Conservation (phyloP, 2,113 vertebrate genomes). For the Misgurnus anguillicaudatus region DNA sequence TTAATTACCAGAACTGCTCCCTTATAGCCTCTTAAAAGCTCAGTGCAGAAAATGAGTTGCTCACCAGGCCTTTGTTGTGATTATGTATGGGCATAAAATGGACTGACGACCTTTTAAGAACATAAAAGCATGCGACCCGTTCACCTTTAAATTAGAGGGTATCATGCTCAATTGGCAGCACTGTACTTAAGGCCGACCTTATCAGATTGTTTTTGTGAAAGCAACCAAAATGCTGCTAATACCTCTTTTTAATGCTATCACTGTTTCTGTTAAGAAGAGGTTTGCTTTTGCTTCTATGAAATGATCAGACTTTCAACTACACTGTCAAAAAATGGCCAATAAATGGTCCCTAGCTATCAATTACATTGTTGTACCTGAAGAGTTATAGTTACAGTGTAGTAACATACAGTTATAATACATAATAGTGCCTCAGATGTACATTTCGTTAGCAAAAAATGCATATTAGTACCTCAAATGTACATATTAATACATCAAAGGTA, state of each 20-base stretch:
- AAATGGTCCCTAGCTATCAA: too few species aligned
- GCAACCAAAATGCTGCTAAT: neutral
- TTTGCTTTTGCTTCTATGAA: too few species aligned
- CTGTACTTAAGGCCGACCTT: neutral
- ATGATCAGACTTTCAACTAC: too few species aligned
- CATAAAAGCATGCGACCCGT: slow-evolving; percentile 12
- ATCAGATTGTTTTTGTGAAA: neutral
- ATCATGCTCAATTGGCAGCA: neutral
- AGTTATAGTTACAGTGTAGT: too few species aligned
- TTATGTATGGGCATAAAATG: slow-evolving; percentile 18
- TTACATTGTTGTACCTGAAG: too few species aligned
- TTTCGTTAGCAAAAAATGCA: too few species aligned
- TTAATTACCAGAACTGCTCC: slow-evolving; percentile 43
- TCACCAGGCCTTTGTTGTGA: slow-evolving; percentile 30
- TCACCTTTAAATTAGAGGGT: slow-evolving; percentile 23
- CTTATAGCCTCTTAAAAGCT: slow-evolving; percentile 18
- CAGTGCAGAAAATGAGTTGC: slow-evolving; percentile 14
- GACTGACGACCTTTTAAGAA: slow-evolving; percentile 3
- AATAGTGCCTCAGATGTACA: too few species aligned
- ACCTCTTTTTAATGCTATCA: neutral
- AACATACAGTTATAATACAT: too few species aligned
- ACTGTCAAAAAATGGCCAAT: too few species aligned
- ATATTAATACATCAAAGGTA: too few species aligned
- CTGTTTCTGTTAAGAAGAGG: too few species aligned
- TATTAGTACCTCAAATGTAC: too few species aligned